Percentiles rank a stretch among this genome's conserved stretches.
Conservation (phyloP, 1,140 invertebrate species). For the Anastatus disparis region DNA sequence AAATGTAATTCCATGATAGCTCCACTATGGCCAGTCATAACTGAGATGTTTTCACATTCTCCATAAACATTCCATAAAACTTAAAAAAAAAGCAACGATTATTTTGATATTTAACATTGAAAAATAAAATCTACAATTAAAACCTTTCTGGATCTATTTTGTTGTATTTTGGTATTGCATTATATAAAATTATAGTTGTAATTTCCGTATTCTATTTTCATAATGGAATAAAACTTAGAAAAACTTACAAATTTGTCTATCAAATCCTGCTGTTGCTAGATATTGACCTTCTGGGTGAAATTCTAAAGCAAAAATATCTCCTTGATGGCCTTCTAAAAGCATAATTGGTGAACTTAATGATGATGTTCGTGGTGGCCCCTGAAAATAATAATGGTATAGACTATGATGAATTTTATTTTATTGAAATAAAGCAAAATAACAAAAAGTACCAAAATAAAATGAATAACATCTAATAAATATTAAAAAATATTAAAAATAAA, state of each 20-base stretch:
- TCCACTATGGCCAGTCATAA: slow-evolving; percentile 94
- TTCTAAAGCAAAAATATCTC: slow-evolving; percentile 92
- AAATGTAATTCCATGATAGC: slow-evolving; percentile 96
- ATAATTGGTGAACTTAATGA: slow-evolving; percentile 94
- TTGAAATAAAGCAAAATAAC: slow-evolving; percentile 9
- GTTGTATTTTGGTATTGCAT: no score
- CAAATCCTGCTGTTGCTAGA: slow-evolving; percentile 95
- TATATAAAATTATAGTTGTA: background rate
- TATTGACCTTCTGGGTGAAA: slow-evolving; percentile 97
- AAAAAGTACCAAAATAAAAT: background rate
- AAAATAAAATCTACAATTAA: background rate
- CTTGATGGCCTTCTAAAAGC: slow-evolving; percentile 95
- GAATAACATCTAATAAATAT: background rate
- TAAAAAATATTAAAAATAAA: slow-evolving; percentile 5
- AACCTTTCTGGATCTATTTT: background rate
- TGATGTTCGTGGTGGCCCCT: slow-evolving; percentile 85
- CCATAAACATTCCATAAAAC: slow-evolving; percentile 98
- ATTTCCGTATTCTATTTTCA: background rate
- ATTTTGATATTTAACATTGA: background rate
- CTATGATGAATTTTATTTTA: background rate
- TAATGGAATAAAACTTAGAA: background rate
- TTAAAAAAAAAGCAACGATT: slow-evolving; percentile 64
- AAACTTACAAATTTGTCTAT: slow-evolving; percentile 93
- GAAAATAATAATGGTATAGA: no score
- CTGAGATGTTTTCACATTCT: slow-evolving; percentile 96